Evolutionary conservation across 2,113 vertebrate species (phyloP).

Genomic region (Ptilorrhoa leucosticta): DNA sequence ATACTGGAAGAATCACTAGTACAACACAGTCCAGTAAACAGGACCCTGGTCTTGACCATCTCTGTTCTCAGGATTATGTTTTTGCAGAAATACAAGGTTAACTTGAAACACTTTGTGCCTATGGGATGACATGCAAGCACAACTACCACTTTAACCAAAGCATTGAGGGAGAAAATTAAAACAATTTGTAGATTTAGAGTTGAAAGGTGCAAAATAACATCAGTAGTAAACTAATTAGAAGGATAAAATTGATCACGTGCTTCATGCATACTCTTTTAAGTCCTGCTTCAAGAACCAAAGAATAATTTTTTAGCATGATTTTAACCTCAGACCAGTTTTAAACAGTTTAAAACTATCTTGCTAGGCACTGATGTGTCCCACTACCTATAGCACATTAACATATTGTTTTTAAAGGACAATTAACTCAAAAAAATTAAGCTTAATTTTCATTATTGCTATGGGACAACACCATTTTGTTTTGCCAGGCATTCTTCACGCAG

Average conservation of each 20-base stretch:
- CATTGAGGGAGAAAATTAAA: not conserved
- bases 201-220: not conserved
- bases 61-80: not conserved
- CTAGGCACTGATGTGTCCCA: not conserved
- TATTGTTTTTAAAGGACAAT: not conserved
- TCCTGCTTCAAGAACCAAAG: not conserved
- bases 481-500: not conserved
- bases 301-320: not conserved
- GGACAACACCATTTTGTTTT: not conserved
- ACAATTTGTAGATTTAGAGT: not conserved
- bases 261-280: not conserved
- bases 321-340: not conserved
- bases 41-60: not conserved
- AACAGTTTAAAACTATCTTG: not conserved
- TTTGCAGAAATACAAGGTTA: not conserved
- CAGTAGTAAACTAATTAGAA: not conserved
- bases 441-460: not conserved
- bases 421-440: not conserved
- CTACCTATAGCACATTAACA: not conserved
- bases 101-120: not conserved
- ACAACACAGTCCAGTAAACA: not conserved
- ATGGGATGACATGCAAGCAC: not conserved
- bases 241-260: not conserved
- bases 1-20: not conserved
- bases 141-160: not conserved